phyloP scores from a whole-genome alignment of 2,113 vertebrate species.

The Gopherus evgoodei region DNA sequence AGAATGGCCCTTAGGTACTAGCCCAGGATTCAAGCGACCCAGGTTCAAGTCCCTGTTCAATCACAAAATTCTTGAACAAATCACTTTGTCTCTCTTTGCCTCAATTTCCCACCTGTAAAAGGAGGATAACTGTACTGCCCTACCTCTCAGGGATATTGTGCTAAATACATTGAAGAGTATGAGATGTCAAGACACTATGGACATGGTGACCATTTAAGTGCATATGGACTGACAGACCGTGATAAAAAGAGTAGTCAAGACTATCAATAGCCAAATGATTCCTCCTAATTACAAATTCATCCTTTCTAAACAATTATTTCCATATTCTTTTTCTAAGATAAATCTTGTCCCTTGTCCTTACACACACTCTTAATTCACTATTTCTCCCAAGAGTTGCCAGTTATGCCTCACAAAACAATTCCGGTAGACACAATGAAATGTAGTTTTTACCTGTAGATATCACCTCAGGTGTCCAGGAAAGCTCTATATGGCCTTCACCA shows the following conservation, averaged over 20 bases:
- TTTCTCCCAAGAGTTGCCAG: background rate
- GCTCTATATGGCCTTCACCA: background rate
- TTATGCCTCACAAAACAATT: background rate
- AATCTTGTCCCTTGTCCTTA: background rate
- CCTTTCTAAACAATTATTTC: background rate
- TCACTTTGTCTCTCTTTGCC: background rate
- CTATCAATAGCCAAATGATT: background rate
- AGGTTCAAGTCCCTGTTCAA: background rate
- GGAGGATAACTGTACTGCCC: background rate
- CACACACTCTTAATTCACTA: background rate
- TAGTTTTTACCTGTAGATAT: slow-evolving; percentile 13
- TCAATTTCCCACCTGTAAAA: background rate
- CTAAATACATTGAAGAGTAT: background rate
- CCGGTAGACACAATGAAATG: background rate
- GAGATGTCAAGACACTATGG: accelerated
- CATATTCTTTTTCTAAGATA: background rate
- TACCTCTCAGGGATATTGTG: background rate
- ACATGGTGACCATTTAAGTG: background rate
- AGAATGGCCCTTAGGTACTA: background rate
- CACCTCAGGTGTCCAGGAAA: background rate
- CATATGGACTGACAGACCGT: background rate
- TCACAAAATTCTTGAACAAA: background rate
- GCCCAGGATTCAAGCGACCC: background rate
- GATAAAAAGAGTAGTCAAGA: background rate
- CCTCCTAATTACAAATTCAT: background rate